Conservation (phyloP, 2,797 vertebrate species). For the Lithobates sylvaticus region DNA sequence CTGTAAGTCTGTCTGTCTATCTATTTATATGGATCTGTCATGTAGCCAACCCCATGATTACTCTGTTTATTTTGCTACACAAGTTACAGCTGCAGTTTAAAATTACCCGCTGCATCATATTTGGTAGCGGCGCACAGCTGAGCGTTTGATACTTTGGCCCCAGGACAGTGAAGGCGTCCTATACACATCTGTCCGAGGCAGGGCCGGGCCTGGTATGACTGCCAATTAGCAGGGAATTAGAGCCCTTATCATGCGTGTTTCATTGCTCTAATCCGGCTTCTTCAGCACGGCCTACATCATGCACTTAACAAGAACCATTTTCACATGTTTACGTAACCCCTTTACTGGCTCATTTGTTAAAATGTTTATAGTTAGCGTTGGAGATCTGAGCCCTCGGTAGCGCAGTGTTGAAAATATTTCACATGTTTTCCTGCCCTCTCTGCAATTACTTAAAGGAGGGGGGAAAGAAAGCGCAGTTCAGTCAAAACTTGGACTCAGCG, state of each 20-base stretch:
- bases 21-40: too few relatives aligned
- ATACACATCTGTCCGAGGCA: conserved; percentile 39
- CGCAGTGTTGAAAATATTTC: conserved; percentile 48
- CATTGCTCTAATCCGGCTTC: conserved; percentile 45
- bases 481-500: conserved; percentile 26
- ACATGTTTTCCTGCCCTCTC: conserved; percentile 47
- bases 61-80: conserved; percentile 1
- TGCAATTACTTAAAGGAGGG: conserved; percentile 34
- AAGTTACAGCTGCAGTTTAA: conserved; percentile 9
- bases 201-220: conserved; percentile 17
- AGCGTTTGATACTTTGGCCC: conserved; percentile 29
- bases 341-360: conserved; percentile 42
- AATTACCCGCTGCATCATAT: conserved; percentile 1
- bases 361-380: conserved; percentile 46
- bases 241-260: conserved; percentile 38
- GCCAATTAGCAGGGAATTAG: conserved; percentile 52
- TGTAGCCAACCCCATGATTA: too few relatives aligned
- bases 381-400: conserved; percentile 55
- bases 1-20: too few relatives aligned
- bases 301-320: conserved; percentile 42
- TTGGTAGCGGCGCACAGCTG: not conserved
- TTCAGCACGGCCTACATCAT: conserved; percentile 21
- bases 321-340: conserved; percentile 50
- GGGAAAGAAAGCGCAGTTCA: conserved; percentile 26
- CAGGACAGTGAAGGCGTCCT: conserved; percentile 6